Base-by-base conservation (phyloP, 1,140 invertebrate genomes). In the Pseudomyrmex sp. region DNA sequence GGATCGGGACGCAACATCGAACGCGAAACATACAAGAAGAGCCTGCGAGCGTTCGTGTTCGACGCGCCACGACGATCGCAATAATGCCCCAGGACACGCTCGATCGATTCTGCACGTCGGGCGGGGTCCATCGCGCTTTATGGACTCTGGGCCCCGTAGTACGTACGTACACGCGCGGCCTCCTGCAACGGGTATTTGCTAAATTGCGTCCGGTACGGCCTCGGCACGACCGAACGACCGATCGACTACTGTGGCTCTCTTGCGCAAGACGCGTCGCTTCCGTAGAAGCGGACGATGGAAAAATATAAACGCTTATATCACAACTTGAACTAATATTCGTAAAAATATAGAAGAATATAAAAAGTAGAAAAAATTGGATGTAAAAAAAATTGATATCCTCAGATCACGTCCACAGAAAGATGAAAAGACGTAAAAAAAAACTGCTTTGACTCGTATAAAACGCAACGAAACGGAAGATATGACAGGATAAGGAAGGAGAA, bases 41-140 rank as follows among this genome's bases (percentile, higher is more conserved):
- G 35, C 44, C 58, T 9, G 52, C 23, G 65, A 52, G 74, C 61
- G 77, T 1, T 89, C 73, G 88, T 87, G 85, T 77, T 46, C 62
- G 76, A 83, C 65, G 77, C 74, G 84, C 84, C 70, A 88, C 87
- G 85, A 88, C 87, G 87, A 88, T 88, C 77, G 70, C 79, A 89
- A 88, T 89, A 89, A 89, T 82, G 87, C 75, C 85, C 35, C 48
- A 35, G 76, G 88, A 89, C 77, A 89, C 88, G 88, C 84, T 88
- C 85, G 85, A 89, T 89, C 85, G 88, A 89, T 85, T 26, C 87
- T 82, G 80, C 63, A 75, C 76, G 65, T 82, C 82, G 87, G 82
- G 87, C 85, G 82, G 87, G 87, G 84, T 89, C 65, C 70, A 75
- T 89, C 82, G 75, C 87, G 73, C 85, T 88, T 88, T 89, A 89